phyloP scores from a whole-genome alignment of 2,113 vertebrate genomes.

The Python bivittatus region DNA sequence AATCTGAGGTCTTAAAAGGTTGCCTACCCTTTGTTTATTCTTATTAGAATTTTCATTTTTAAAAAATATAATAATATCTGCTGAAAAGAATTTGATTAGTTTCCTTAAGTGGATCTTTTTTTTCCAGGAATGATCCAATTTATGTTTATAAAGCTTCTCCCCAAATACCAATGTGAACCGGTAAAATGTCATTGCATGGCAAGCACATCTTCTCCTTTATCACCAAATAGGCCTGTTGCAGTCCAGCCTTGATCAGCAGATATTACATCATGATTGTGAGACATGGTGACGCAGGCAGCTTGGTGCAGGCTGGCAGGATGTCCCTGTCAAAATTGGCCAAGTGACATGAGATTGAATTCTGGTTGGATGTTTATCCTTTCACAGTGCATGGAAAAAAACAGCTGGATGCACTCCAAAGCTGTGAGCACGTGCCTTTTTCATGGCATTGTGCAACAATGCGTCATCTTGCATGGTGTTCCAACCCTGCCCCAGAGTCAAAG shows the following conservation, averaged over 20 bases:
- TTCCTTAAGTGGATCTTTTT: background rate
- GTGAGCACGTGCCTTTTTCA: background rate
- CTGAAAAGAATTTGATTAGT: background rate
- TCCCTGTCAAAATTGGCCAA: background rate
- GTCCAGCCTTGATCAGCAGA: constrained; percentile 6
- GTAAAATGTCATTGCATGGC: background rate
- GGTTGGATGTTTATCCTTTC: background rate
- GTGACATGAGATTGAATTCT: background rate
- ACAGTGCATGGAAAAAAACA: background rate
- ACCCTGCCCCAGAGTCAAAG: background rate
- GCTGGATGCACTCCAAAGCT: background rate
- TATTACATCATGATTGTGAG: background rate
- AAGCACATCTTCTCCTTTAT: background rate
- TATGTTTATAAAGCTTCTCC: accelerated
- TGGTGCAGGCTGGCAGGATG: background rate
- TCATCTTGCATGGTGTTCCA: background rate
- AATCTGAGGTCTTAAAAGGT: background rate
- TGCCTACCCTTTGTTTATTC: background rate
- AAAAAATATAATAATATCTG: background rate
- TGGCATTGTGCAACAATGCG: background rate
- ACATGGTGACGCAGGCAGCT: constrained; percentile 23
- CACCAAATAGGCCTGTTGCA: background rate
- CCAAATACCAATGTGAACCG: background rate
- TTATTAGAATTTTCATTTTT: background rate
- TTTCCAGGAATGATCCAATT: no score